Conservation (phyloP, 2,113 vertebrate species). For the Pseudorasbora parva region DNA sequence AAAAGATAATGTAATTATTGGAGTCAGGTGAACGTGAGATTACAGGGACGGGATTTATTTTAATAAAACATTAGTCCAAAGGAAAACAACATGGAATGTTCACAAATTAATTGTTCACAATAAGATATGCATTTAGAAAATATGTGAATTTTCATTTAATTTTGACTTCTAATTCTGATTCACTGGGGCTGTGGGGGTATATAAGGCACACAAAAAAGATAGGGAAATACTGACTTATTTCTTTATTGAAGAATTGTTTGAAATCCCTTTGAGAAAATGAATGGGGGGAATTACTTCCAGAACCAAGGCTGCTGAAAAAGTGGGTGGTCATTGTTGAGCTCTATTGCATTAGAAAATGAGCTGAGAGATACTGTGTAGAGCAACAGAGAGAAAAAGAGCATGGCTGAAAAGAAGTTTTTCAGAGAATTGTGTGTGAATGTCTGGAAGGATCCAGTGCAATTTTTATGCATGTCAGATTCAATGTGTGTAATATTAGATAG, state of each 20-base stretch:
- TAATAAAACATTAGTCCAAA: too few relatives aligned
- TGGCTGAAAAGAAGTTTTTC: background rate
- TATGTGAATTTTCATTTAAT: too few relatives aligned
- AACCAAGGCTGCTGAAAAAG: background rate
- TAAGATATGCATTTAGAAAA: too few relatives aligned
- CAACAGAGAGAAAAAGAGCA: background rate
- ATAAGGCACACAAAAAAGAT: background rate
- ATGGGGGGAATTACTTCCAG: background rate
- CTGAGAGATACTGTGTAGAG: background rate
- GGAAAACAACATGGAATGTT: too few relatives aligned
- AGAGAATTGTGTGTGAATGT: background rate
- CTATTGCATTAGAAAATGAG: constrained; percentile 25
- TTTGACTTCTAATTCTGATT: background rate
- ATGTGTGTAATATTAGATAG: background rate
- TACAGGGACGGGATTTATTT: too few relatives aligned
- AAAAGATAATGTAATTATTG: too few relatives aligned
- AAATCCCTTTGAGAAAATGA: constrained; percentile 10
- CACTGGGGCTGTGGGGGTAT: background rate
- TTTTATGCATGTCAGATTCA: constrained; percentile 33
- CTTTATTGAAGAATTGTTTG: background rate
- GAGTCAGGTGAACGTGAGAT: too few relatives aligned
- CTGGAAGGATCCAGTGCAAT: constrained; percentile 9
- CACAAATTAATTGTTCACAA: too few relatives aligned
- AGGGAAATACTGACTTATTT: background rate
- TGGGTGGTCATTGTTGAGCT: constrained; percentile 6